Evolutionary conservation across 2,888 invertebrate genomes (phyloP).

Genomic region (Chrysolina americana): DNA sequence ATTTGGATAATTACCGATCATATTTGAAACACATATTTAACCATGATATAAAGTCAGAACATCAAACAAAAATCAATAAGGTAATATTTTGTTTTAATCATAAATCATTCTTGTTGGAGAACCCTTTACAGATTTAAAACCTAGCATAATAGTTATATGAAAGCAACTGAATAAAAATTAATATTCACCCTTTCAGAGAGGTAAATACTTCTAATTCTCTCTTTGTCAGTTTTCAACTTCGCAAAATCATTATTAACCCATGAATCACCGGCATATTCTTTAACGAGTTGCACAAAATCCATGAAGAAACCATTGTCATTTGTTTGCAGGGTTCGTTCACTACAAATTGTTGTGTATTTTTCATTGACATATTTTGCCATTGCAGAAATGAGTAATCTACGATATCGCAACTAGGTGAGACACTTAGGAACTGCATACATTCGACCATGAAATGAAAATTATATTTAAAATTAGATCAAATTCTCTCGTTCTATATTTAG

Average conservation of each 20-base stretch:
- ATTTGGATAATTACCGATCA: no score
- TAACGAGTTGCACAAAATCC: constrained; percentile 76
- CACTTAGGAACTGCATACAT: constrained; percentile 1
- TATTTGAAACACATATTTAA: no score
- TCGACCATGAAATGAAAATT: neutral
- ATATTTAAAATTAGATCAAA: neutral
- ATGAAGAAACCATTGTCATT: constrained; percentile 83
- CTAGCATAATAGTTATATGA: no score
- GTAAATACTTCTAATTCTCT: constrained; percentile 74
- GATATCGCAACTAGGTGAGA: neutral
- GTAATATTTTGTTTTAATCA: no score
- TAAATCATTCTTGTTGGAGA: no score
- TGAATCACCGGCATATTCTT: constrained; percentile 70
- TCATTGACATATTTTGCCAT: constrained; percentile 39
- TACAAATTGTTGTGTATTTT: constrained; percentile 77
- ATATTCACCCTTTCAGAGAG: constrained; percentile 70
- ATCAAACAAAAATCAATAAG: no score
- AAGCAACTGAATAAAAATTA: neutral
- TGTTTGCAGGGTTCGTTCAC: constrained; percentile 82
- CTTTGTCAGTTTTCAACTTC: constrained; percentile 73
- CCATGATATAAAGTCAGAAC: no score
- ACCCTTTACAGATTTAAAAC: no score
- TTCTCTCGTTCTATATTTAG: neutral
- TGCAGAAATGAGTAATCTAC: neutral
- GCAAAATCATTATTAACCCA: constrained; percentile 78